Base-by-base conservation (phyloP, 2,797 vertebrate genomes). In the Eptatretus atami region DNA sequence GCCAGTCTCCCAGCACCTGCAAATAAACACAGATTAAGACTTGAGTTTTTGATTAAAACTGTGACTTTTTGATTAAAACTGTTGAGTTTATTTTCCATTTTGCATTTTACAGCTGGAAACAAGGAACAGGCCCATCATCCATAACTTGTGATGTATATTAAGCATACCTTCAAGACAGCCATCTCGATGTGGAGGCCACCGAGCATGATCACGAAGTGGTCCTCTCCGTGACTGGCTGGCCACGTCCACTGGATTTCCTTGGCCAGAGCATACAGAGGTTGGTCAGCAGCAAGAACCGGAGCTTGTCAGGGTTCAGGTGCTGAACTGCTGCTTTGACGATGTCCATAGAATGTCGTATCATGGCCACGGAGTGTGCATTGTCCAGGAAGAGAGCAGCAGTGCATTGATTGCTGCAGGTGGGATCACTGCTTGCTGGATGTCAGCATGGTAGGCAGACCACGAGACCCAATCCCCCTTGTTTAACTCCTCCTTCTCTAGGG, bases 181-280 rank as follows among this genome's bases (percentile, higher is more conserved):
- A 31, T 31, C 6, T 31, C 31, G 31, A 31, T 31, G 31, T 31
- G 31, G 31, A 31, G 31, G 3, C 31, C 31, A 31, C 31, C 31
- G 31, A 31, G 6, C 31, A 31, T 31, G 31, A 31, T 31, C 31
- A 65, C 64, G 54, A 67, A 57, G 53, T 67, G 54, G n/a, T 65
- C 12, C 44, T 67, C 64, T 67, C 66, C 66, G n/a, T 65, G 60
- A n/a, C 24, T 65, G 64, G 63, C 57, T 67, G 66, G 64, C 19
- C 57, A 67, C 31, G 31, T 31, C 31, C 31, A 31, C 31, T 31
- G 31, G 31, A 31, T 31, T 6, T 31, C 31, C 31, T 66, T 66
- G 54, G 64, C 52, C 13, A 66, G 12, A 15, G 64, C 54, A 52
- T 66, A 65, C 14, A 65, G 66, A 53, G 55, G 66, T 53, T 66